Conservation (phyloP, 1,140 invertebrate genomes). For the Danaus plexippus region DNA sequence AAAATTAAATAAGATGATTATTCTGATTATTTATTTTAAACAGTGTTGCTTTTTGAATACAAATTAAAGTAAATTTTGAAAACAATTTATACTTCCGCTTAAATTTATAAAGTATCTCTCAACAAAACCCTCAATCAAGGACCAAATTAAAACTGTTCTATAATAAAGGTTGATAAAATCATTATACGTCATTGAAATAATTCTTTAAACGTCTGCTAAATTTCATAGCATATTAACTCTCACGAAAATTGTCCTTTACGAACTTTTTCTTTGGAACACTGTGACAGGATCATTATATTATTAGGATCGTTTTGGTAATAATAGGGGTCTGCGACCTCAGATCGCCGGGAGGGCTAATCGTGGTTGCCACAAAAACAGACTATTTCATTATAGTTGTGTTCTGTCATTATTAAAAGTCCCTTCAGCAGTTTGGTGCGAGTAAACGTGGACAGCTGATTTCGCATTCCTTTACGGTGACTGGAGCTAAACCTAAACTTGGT, state of each 20-base stretch:
- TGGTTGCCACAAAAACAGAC: slow-evolving; percentile 49
- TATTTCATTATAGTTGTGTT: slow-evolving; percentile 58
- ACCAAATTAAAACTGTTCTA: slow-evolving; percentile 20
- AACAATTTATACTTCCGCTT: slow-evolving; percentile 29
- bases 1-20: too few relatives aligned
- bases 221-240: slow-evolving; percentile 53
- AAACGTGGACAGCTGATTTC: slow-evolving; percentile 38
- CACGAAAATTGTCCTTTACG: slow-evolving; percentile 64
- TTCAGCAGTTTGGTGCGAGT: slow-evolving; percentile 6
- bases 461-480: slow-evolving; percentile 54
- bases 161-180: slow-evolving; percentile 35
- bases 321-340: slow-evolving; percentile 53
- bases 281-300: slow-evolving; percentile 70
- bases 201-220: slow-evolving; percentile 56
- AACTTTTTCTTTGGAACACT: slow-evolving; percentile 53
- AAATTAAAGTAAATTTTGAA: background rate
- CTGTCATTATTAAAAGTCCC: slow-evolving; percentile 39
- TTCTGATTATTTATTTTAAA: too few relatives aligned
- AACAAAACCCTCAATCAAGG: slow-evolving; percentile 19
- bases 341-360: slow-evolving; percentile 59
- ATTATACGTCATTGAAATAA: slow-evolving; percentile 39
- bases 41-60: too few relatives aligned
- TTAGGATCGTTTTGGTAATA: slow-evolving; percentile 68
- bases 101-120: slow-evolving; percentile 34
- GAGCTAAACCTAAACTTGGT: slow-evolving; percentile 17